A percentile compares a stretch with the other conserved stretches of the same genome.
Conservation (phyloP, 2,113 vertebrate genomes). For the Rhegmatorhina hoffmannsi region DNA sequence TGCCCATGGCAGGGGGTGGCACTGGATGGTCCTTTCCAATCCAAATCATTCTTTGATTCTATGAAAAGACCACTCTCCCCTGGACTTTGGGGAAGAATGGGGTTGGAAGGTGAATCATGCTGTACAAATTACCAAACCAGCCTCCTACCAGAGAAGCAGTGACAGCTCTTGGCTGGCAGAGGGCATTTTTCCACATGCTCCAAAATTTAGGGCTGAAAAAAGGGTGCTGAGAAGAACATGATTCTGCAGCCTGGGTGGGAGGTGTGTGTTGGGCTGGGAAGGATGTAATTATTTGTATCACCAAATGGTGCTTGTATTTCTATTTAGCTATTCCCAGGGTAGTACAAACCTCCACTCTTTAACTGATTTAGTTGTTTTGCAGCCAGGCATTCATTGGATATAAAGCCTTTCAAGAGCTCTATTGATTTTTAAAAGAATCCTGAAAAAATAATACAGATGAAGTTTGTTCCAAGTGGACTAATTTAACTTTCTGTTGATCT, state of each 20-base stretch:
- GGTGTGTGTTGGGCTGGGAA: no score
- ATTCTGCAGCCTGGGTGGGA: neutral
- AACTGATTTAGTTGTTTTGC: neutral
- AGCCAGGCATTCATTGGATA: neutral
- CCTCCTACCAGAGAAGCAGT: neutral
- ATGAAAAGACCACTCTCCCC: neutral
- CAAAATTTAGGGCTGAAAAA: neutral
- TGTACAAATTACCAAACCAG: neutral
- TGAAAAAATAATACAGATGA: neutral
- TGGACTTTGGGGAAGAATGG: neutral
- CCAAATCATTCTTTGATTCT: neutral
- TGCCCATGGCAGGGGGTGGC: neutral
- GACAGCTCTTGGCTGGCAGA: neutral
- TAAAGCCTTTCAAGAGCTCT: neutral
- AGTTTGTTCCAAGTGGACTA: neutral
- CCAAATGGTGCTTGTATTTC: neutral
- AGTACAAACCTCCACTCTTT: neutral
- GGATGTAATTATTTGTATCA: accelerated
- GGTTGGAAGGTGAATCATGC: neutral
- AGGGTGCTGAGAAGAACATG: neutral
- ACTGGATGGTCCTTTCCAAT: neutral
- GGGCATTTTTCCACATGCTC: accelerated
- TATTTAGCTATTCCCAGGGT: neutral
- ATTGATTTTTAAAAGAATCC: neutral
- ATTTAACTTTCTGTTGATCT: neutral